phyloP scores from a whole-genome alignment of 2,797 vertebrate genomes.

The Enteromius viviparus region DNA sequence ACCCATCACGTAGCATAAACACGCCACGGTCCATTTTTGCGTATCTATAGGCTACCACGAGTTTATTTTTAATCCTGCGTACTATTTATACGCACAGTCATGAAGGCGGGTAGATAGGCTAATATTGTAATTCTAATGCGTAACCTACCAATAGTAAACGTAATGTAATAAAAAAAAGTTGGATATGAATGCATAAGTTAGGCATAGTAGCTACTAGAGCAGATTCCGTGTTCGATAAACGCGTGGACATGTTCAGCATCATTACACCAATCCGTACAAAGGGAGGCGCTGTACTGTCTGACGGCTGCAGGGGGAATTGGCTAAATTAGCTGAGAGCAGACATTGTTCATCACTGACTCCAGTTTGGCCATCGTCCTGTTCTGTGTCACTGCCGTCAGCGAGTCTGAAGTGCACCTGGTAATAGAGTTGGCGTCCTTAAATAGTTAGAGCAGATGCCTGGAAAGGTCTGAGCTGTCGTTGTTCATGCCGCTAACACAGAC shows the following conservation, averaged over 20 bases:
- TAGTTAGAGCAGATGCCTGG: constrained; percentile 18
- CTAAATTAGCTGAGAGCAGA: neutral
- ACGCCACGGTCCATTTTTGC: too few species aligned
- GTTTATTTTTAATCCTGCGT: too few species aligned
- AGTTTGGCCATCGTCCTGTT: neutral
- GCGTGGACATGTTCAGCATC: neutral
- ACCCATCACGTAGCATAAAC: too few species aligned
- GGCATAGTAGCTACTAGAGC: neutral
- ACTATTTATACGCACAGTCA: too few species aligned
- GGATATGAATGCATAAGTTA: neutral
- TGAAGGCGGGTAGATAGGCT: too few species aligned
- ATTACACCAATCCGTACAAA: neutral
- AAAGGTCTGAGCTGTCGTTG: neutral
- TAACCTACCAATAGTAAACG: too few species aligned
- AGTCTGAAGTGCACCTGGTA: neutral
- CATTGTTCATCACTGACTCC: constrained; percentile 14
- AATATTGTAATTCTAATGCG: too few species aligned
- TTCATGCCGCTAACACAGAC: neutral
- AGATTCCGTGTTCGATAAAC: neutral
- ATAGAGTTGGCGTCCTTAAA: neutral
- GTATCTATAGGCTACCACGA: too few species aligned
- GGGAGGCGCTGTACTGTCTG: neutral
- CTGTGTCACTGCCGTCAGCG: neutral
- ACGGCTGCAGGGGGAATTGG: neutral
- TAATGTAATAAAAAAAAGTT: neutral